Conservation (phyloP, 2,113 vertebrate genomes). For the Cochlearius cochlearius region DNA sequence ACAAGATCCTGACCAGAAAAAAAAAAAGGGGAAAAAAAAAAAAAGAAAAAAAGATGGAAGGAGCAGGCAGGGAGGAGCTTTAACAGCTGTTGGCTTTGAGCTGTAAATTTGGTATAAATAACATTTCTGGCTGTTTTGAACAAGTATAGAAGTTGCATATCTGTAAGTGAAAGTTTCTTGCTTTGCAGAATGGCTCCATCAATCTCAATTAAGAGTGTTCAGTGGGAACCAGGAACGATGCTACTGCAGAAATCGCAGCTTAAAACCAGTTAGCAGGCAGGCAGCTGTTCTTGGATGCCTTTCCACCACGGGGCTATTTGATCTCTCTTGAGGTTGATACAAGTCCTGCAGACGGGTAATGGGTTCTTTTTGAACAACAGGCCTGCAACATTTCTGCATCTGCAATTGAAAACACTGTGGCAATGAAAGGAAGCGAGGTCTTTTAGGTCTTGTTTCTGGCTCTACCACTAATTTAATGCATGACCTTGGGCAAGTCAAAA, state of each 20-base stretch:
- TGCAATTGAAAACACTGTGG: background rate
- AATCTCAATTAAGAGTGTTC: background rate
- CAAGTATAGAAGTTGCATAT: background rate
- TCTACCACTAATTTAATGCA: conserved; percentile 8
- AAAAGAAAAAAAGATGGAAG: background rate
- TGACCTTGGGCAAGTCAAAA: conserved; percentile 42
- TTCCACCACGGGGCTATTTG: conserved; percentile 13
- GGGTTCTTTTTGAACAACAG: conserved; percentile 17
- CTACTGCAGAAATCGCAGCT: background rate
- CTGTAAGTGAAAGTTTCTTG: conserved; percentile 18
- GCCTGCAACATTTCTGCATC: background rate
- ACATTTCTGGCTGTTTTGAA: conserved; percentile 7
- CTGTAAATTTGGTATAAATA: conserved; percentile 16
- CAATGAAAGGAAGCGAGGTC: background rate
- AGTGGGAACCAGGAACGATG: background rate
- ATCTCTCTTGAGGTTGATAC: background rate
- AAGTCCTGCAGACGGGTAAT: background rate
- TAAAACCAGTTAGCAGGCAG: background rate
- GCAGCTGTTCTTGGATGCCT: conserved; percentile 25
- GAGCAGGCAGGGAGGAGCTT: background rate
- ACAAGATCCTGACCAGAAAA: background rate
- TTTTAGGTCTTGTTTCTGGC: conserved; percentile 45
- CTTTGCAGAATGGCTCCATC: background rate
- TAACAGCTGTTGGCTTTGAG: background rate
- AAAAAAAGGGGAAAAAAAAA: too few relatives aligned